phyloP scores from a whole-genome alignment of 2,888 invertebrate species.

The Drosophila borborema region DNA sequence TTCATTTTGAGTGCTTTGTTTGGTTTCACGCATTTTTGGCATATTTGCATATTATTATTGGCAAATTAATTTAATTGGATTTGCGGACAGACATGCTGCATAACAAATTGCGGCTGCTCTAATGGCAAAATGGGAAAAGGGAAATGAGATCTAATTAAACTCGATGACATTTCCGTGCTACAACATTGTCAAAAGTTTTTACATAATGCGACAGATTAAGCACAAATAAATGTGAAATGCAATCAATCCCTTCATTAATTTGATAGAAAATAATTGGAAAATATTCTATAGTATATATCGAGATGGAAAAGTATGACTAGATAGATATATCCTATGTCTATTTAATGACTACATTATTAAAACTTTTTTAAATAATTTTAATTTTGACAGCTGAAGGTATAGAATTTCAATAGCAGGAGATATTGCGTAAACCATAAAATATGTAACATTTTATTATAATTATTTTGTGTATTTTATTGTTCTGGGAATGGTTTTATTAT shows the following conservation, averaged over 20 bases:
- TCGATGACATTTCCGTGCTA: not conserved
- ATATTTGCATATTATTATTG: conserved; percentile 70
- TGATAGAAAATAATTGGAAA: not conserved
- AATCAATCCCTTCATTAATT: not conserved
- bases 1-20: conserved; percentile 11
- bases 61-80: conserved; percentile 67
- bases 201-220: not conserved
- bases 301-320: no score
- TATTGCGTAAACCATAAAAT: no score
- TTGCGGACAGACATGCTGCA: conserved; percentile 32
- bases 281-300: not conserved
- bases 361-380: no score
- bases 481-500: no score
- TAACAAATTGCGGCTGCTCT: conserved; percentile 25
- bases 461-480: no score
- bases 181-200: not conserved
- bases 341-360: no score
- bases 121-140: not conserved
- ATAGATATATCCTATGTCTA: no score
- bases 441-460: no score
- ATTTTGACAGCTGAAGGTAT: no score
- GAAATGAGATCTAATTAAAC: conserved; percentile 30
- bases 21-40: conserved; percentile 46
- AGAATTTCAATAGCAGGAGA: no score
- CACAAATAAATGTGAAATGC: not conserved